These are phyloP conservation scores for Zaprionus africanus DNA, from an alignment of 1,140 invertebrate species.

Conservation along the genomic window DNA sequence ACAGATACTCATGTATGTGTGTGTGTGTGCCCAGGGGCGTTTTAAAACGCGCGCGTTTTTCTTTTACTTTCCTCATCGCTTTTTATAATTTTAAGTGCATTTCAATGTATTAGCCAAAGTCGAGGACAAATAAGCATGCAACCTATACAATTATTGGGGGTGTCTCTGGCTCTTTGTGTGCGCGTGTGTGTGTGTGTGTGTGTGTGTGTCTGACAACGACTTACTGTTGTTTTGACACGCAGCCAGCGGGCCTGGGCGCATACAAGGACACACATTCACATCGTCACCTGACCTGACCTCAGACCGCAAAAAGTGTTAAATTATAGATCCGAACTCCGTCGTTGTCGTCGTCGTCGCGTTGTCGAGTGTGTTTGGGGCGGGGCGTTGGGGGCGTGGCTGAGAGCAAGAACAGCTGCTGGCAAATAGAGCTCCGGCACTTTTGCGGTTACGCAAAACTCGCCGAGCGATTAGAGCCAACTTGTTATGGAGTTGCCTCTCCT, in stretches of 20 bases:
- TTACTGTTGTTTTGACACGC: conserved; percentile 82
- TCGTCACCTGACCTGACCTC: conserved; percentile 37
- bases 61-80: not conserved
- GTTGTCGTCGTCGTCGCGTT: not conserved
- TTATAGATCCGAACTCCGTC: conserved; percentile 66
- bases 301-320: conserved; percentile 78
- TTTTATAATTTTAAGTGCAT: conserved; percentile 64
- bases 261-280: conserved; percentile 27
- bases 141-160: conserved; percentile 27
- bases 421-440: conserved; percentile 14
- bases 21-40: conserved; percentile 49
- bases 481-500: not conserved
- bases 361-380: conserved; percentile 23
- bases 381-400: conserved; percentile 23
- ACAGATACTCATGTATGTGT: not conserved
- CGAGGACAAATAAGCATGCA: conserved; percentile 37
- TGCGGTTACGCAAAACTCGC: conserved; percentile 30
- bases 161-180: conserved; percentile 5
- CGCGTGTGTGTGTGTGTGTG: not conserved
- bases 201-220: conserved; percentile 35
- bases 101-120: conserved; percentile 64
- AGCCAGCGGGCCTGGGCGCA: conserved; percentile 53
- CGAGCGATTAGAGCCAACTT: conserved; percentile 10
- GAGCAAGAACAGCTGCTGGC: conserved; percentile 50
- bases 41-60: conserved; percentile 74